These are phyloP conservation scores for Deilephila elpenor DNA, from an alignment of 2,888 invertebrate species.

Conservation along the genomic window DNA sequence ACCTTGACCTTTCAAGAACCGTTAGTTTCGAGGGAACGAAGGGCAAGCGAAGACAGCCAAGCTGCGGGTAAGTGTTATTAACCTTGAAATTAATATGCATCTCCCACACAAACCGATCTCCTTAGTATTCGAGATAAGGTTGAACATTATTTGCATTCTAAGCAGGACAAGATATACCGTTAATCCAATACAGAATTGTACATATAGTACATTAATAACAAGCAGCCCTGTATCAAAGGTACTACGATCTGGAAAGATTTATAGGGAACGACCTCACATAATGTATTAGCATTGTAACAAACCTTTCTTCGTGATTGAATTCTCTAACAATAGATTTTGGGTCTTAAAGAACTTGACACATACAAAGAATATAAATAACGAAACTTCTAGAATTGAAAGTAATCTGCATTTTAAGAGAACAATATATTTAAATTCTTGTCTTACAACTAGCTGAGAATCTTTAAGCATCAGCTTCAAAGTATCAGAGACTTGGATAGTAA, in stretches of 20 bases:
- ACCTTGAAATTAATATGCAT: not conserved
- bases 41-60: constrained; percentile 86
- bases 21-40: constrained; percentile 79
- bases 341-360: not conserved
- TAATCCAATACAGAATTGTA: not conserved
- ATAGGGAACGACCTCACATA: not conserved
- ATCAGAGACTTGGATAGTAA: not conserved
- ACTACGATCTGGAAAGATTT: not conserved
- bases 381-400: not conserved
- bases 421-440: not conserved
- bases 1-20: constrained; percentile 87
- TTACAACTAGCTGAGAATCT: not conserved
- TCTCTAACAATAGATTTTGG: not conserved
- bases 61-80: constrained; percentile 68
- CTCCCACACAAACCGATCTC: not conserved
- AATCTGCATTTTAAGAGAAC: not conserved
- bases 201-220: not conserved
- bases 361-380: not conserved
- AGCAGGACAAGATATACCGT: not conserved
- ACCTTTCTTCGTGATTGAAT: constrained; percentile 10
- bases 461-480: not conserved
- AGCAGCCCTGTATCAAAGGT: not conserved
- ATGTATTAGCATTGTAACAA: constrained; percentile 13
- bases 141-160: constrained; percentile 18
- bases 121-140: constrained; percentile 11